These are phyloP conservation scores for Drosophila nasuta DNA, from an alignment of 1,140 invertebrate genomes.

Conservation along the genomic window DNA sequence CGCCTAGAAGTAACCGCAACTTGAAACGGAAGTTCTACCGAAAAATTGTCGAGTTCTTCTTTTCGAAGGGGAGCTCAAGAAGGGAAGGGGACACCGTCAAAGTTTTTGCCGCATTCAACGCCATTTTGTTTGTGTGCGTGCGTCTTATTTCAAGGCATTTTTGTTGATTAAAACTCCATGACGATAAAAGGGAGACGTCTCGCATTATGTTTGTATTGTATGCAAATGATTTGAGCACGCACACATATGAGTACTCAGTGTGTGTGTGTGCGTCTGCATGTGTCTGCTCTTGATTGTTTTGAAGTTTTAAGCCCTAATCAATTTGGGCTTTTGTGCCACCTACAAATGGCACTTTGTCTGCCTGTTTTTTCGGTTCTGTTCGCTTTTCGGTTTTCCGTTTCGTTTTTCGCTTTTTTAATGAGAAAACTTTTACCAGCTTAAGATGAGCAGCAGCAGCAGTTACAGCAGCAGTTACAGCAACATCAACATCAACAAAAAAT, in stretches of 20 bases:
- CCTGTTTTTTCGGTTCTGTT: constrained; percentile 18
- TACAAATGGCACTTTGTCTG: constrained; percentile 40
- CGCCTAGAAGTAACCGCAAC: constrained; percentile 20
- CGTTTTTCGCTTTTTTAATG: constrained; percentile 61
- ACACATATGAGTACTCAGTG: constrained; percentile 30
- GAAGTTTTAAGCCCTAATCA: constrained; percentile 80
- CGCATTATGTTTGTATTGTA: constrained; percentile 54
- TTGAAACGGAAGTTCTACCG: constrained; percentile 31
- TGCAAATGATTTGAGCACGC: constrained; percentile 67
- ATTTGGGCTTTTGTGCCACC: constrained; percentile 67
- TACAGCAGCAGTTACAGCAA: constrained; percentile 6
- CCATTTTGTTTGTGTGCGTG: constrained; percentile 58
- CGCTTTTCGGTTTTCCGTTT: constrained; percentile 27
- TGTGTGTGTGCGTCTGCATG: constrained; percentile 9
- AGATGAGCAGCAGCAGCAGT: constrained; percentile 23
- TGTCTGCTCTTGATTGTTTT: constrained; percentile 74
- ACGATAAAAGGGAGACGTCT: constrained; percentile 12
- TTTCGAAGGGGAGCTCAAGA: not conserved
- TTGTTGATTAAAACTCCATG: constrained; percentile 73
- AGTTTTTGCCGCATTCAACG: constrained; percentile 54
- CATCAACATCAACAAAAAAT: constrained; percentile 18
- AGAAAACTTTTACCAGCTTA: constrained; percentile 72
- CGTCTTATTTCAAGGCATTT: constrained; percentile 50
- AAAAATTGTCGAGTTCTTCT: constrained; percentile 41
- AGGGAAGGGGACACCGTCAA: constrained; percentile 28